Conservation (phyloP, 2,888 invertebrate genomes). For the Dasypogon diadema region DNA sequence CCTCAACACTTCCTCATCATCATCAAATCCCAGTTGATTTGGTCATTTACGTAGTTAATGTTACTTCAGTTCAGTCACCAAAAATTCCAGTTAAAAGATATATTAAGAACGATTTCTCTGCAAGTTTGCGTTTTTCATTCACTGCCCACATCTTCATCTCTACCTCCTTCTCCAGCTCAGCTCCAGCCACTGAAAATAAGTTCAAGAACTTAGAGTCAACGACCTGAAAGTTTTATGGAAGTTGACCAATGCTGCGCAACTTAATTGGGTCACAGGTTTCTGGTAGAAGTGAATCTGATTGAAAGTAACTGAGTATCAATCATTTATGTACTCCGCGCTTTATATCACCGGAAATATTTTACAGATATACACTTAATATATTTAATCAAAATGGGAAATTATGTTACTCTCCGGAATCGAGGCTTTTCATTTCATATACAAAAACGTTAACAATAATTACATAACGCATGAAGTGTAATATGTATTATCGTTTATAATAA, state of each 20-base stretch:
- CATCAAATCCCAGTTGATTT: not conserved
- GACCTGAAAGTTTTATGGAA: conserved; percentile 6
- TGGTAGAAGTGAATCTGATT: not conserved
- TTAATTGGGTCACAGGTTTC: conserved; percentile 20
- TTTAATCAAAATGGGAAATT: too few species aligned
- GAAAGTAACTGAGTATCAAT: too few species aligned
- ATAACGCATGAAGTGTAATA: too few species aligned
- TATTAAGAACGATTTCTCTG: not conserved
- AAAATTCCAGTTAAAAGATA: conserved; percentile 30
- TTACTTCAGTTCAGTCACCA: conserved; percentile 37
- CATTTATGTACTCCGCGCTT: too few species aligned
- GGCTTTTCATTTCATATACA: too few species aligned
- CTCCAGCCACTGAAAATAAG: conserved; percentile 26
- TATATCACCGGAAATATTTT: too few species aligned
- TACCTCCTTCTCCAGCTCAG: not conserved
- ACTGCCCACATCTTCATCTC: not conserved
- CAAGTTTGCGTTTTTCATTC: not conserved
- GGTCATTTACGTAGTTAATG: conserved; percentile 4
- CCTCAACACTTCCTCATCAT: not conserved
- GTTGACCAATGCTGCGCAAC: not conserved
- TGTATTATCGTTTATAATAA: too few species aligned
- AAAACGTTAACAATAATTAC: too few species aligned
- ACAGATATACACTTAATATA: too few species aligned
- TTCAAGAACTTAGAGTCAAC: conserved; percentile 24
- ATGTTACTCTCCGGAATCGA: too few species aligned